A percentile compares a stretch with the other conserved stretches of the same genome.
These are phyloP conservation scores for Amphiprion percula DNA, from an alignment of 2,113 vertebrate species.

Conservation along the genomic window DNA sequence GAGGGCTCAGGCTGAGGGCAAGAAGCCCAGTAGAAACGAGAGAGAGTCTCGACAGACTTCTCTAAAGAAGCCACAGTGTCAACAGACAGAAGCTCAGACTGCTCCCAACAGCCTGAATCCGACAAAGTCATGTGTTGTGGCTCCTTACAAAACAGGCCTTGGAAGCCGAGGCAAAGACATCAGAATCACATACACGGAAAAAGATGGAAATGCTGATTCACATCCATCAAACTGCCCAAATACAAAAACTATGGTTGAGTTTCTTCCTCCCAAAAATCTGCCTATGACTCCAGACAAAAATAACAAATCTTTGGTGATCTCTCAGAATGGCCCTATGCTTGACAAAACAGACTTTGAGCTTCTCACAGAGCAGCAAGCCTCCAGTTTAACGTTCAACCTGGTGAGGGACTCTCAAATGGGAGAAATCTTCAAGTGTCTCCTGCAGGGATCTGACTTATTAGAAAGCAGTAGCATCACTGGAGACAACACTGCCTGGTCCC, in stretches of 20 bases:
- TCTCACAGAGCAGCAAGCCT: conserved; percentile 94
- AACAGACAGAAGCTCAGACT: not conserved
- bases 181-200: conserved; percentile 67
- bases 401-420: conserved; percentile 98
- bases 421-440: conserved; percentile 96
- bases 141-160: conserved; percentile 75
- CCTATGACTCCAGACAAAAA: conserved; percentile 63
- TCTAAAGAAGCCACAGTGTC: conserved; percentile 39
- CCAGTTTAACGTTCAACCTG: conserved; percentile 95
- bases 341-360: conserved; percentile 91
- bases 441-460: conserved; percentile 94
- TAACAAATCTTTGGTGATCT: conserved; percentile 49
- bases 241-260: conserved; percentile 7
- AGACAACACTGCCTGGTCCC: conserved; percentile 87
- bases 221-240: not conserved
- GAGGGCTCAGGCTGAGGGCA: conserved; percentile 21
- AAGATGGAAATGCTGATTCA: conserved; percentile 4
- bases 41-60: conserved; percentile 57
- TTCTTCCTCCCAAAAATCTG: conserved; percentile 29
- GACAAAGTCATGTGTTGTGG: conserved; percentile 1
- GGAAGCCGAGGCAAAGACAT: conserved; percentile 86
- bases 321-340: conserved; percentile 71
- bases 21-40: conserved; percentile 56
- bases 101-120: not conserved
- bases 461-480: conserved; percentile 81